Evolutionary conservation across 2,113 vertebrate genomes (phyloP).

Genomic region (Syngnathoides biaculeatus): DNA sequence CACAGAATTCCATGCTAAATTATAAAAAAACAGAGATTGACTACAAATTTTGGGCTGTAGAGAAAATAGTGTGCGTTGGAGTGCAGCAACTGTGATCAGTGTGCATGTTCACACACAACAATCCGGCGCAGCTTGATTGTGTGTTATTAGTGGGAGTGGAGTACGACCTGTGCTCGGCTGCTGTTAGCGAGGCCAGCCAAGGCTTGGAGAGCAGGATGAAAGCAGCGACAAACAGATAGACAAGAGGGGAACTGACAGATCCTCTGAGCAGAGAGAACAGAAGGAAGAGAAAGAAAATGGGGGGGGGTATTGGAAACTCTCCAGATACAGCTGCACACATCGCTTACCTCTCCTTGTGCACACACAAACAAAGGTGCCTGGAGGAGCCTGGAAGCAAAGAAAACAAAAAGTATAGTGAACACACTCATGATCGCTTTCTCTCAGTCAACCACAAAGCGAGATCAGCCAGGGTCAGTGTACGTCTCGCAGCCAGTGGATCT

Average conservation of each 20-base stretch:
- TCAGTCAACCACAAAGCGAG: conserved; percentile 38
- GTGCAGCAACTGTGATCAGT: not conserved
- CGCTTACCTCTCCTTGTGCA: conserved; percentile 50
- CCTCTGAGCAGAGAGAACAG: conserved; percentile 67
- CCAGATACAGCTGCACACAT: conserved; percentile 68
- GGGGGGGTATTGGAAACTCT: conserved; percentile 55
- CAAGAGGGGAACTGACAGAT: conserved; percentile 69
- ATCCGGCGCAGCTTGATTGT: conserved; percentile 47
- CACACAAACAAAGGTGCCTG: conserved; percentile 45
- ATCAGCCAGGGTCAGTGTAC: conserved; percentile 62
- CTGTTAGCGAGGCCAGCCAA: conserved; percentile 68
- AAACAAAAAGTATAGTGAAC: conserved; percentile 67
- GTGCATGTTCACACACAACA: conserved; percentile 26
- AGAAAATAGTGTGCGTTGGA: conserved; percentile 10
- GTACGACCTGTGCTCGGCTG: conserved; percentile 67
- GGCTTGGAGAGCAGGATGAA: conserved; percentile 68
- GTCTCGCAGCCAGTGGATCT: conserved; percentile 63
- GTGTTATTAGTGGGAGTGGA: conserved; percentile 68
- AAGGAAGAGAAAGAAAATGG: conserved; percentile 43
- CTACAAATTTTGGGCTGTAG: not conserved
- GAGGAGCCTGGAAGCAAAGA: conserved; percentile 65
- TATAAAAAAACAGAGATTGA: not conserved
- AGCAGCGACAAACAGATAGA: conserved; percentile 64
- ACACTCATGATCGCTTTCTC: conserved; percentile 46
- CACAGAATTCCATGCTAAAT: not conserved